A percentile compares a stretch with the other conserved stretches of the same genome.
Conservation (phyloP, 2,888 invertebrate genomes). For the Hydraecia micacea region DNA sequence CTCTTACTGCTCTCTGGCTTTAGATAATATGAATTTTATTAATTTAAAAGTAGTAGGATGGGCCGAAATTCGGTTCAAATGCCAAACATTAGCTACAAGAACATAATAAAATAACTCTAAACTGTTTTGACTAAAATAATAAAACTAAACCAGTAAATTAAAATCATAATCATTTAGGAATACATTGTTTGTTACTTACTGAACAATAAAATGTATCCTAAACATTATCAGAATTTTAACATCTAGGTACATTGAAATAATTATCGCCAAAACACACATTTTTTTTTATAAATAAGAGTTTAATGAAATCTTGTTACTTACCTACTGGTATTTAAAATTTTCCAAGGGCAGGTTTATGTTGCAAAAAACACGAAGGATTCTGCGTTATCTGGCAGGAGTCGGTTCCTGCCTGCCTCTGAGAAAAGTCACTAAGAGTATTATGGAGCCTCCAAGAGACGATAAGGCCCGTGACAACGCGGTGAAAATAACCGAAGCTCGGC, state of each 20-base stretch:
- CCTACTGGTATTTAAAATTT: neutral
- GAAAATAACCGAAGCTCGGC: neutral
- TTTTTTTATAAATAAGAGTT: neutral
- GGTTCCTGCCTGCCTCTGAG: neutral
- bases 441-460: neutral
- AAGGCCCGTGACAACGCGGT: neutral
- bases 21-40: neutral
- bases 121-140: neutral
- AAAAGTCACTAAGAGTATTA: neutral
- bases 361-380: neutral
- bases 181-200: neutral
- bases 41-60: neutral
- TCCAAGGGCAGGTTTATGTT: neutral
- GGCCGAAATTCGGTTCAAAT: neutral
- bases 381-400: neutral
- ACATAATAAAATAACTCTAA: neutral
- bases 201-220: neutral
- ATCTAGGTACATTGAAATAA: neutral
- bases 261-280: neutral
- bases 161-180: neutral
- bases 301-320: neutral
- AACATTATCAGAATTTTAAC: neutral
- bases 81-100: neutral
- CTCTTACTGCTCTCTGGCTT: conserved; percentile 1
- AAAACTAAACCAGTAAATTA: neutral